Base-by-base conservation (phyloP, 2,888 invertebrate species). In the Brachyopa scutellaris region DNA sequence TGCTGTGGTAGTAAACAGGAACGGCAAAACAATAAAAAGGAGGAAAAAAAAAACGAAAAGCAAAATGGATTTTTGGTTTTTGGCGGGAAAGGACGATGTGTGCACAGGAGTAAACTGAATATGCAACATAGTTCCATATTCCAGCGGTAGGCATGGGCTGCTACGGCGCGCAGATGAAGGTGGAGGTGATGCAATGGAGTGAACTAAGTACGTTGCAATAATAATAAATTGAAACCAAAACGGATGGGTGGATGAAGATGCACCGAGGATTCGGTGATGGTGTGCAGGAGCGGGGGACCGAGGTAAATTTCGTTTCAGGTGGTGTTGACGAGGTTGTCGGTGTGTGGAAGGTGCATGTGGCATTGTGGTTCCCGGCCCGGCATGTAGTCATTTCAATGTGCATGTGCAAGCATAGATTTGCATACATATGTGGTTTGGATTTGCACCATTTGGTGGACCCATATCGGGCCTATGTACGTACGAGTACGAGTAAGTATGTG, bases 181-280 rank as follows among this genome's bases (percentile, higher is more conserved):
- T 45, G 64, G 76, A 59, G 77, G 77, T 77, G 77, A 49, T 82
- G 82, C 82, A 82, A 82, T 77, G 82, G 66, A 82, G 64, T 82
- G 82, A 72, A 82, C 82, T 82, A 82, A 82, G 82, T 82, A 77
- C 82, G 77, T 33, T 77, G 82, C 77, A 77, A 82, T 82, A 72
- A 77, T 77, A 82, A 82, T 82, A 82, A 82, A 82, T 82, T 66
- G 82, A 70, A 77, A 38, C 82, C 70, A 70, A 82, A 77, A 64
- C 70, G 70, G 59, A 49, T n/a, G 29, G 36, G 49, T 36, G 26
- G 67, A 62, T 13, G 38, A 64, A 55, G 73, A 73, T 73, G 62
- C 45, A 36, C 29, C 13, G 42, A 19, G 40, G 11, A 61, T 15
- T 53, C 5, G 17, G 33, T 57, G 49, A 17, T 19, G 21, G 4